Base-by-base conservation (phyloP, 2,113 vertebrate species). In the Campylomormyrus tamandua region DNA sequence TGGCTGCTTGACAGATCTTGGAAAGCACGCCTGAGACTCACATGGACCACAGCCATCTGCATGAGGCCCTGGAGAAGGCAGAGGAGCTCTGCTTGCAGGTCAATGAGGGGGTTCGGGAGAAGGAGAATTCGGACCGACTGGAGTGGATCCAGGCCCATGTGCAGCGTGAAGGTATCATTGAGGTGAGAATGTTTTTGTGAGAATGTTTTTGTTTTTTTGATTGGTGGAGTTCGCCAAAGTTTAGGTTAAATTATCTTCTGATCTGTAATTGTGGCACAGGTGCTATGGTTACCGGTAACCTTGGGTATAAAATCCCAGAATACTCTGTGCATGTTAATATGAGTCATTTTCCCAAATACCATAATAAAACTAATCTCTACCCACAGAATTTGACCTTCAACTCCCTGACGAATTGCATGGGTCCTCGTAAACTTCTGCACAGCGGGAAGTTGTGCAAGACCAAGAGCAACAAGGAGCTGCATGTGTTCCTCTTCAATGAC, bases 341-440 rank as follows among this genome's bases (percentile, higher is more conserved):
- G 19, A 48, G 45, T 48, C 7, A 84, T 84, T 48, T 84, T 9
- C 83, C 21, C 21, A 19, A 48, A 83, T 24, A 83, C 80, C 39
- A 13, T 31, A 52, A 52, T 53, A 53, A 31, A 31, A 52, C n/a
- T 87, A 52, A 87, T 87, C 45, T 87, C 17, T 11, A 53, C 48
- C 3, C 39, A 58, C 89, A 99, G 98, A 95, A 98, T 95, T 93
- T 98, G 0, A 93, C 96, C 87, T 99, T 99, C 94, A 98, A 98
- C 95, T 99, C 98, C 66, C 95, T 99, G 49, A 99, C 98, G 87
- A 99, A 99, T 96, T 98, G 98, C 93, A 93, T 99, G 96, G 98
- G 98, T 2, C 98, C 98, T 48, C 96, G 98, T 90, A 99, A 98
- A 45, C 96, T 99, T 39, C 93, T 99, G 91, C 97, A 99, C 94